phyloP scores from a whole-genome alignment of 2,113 vertebrate species.

The Heptranchias perlo region DNA sequence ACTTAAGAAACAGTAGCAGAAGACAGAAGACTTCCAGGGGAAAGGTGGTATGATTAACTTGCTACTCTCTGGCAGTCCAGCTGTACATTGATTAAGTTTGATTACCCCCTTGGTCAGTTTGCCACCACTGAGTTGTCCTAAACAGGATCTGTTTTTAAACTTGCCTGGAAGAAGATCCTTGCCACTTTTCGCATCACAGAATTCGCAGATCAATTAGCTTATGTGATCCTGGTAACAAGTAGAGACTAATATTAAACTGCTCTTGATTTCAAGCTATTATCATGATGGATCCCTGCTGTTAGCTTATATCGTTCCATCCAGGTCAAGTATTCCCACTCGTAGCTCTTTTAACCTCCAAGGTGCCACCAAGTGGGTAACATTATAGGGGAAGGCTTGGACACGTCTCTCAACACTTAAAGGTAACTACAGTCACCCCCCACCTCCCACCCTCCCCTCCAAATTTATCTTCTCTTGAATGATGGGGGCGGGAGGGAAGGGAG shows the following conservation, averaged over 20 bases:
- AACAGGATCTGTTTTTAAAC: background rate
- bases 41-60: background rate
- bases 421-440: background rate
- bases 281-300: background rate
- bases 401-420: background rate
- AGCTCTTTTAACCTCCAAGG: background rate
- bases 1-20: background rate
- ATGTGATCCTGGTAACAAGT: background rate
- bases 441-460: background rate
- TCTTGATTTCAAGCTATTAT: background rate
- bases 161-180: background rate
- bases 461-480: background rate
- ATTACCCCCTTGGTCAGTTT: no score
- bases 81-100: no score
- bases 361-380: background rate
- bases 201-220: background rate
- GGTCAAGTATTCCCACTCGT: background rate
- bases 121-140: background rate
- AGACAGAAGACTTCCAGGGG: background rate
- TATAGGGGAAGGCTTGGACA: background rate
- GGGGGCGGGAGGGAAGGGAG: no score
- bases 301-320: background rate
- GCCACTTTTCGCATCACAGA: background rate
- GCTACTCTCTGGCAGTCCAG: background rate
- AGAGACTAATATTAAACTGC: background rate